Evolutionary conservation across 1,140 invertebrate species (phyloP), one percentile per base, ranked within the genome.

Genomic region (Phenacoccus solenopsis): DNA sequence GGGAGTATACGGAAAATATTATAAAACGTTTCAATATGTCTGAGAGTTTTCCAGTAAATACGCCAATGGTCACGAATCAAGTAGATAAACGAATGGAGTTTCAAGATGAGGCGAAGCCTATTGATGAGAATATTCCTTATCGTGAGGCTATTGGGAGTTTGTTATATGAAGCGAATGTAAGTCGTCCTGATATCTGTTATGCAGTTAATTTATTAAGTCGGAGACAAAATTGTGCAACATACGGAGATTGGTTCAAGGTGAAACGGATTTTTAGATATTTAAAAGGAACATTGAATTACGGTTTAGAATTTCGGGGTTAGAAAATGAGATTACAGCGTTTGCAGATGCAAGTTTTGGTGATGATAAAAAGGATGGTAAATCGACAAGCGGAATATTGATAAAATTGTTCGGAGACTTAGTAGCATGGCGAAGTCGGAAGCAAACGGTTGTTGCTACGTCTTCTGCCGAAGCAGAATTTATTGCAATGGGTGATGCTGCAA

Each of bases 211-310:
- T 73, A 72, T 30, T 75, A 25, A 74, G 73, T 68, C 21, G n/a
- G 38, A 61, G 74, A 25, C 70, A 61, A 76, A 75, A 30, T 16
- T 74, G 70, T 13, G 38, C 71, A 38, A n/a, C n/a, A n/a, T n/a
- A n/a, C n/a, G 56, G 61, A 28, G 25, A 69, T 28, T 76, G 74
- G 75, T 73, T 35, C 69, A 73, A 70, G 27, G 73, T 28, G 30
- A 77, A 77, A 73, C 69, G 74, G 72, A 71, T 76, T 69, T 71
- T 77, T n/a, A 57, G 73, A 10, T 77, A 77, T 70, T 70, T 77
- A 56, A 75, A 74, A 61, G 64, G 67, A 56, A 75, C 75, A 32
- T 74, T 73, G n/a, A n/a, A n/a, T n/a, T n/a, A n/a, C n/a, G n/a
- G n/a, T n/a, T n/a, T n/a, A n/a, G n/a, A n/a, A n/a, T n/a, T n/a